Evolutionary conservation across 2,797 vertebrate genomes (phyloP).

Genomic region (Ibycter americanus): DNA sequence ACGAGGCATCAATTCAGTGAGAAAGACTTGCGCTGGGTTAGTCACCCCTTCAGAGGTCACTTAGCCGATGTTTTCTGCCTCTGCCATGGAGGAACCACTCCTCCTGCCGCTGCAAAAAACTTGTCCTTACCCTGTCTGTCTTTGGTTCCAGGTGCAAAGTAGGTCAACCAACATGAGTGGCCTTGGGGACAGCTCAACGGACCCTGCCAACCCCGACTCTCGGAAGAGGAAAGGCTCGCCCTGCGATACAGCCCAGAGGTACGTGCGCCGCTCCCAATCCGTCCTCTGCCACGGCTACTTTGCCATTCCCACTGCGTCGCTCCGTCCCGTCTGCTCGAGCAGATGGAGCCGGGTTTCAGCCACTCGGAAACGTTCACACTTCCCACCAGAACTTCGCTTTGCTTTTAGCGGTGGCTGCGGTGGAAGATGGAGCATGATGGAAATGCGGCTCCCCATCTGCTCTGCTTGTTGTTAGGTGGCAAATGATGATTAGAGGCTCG

Average conservation of each 20-base stretch:
- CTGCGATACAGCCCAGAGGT: constrained; percentile 93
- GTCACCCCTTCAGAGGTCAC: not conserved
- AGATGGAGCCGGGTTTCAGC: constrained; percentile 31
- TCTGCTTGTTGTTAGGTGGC: not conserved
- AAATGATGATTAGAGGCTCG: not conserved
- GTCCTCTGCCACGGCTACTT: not conserved
- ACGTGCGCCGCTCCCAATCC: not conserved
- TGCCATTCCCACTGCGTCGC: not conserved
- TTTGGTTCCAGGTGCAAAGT: constrained; percentile 80
- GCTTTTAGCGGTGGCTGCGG: constrained; percentile 29
- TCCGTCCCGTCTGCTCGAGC: constrained; percentile 36
- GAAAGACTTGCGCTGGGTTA: not conserved
- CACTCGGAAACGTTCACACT: constrained; percentile 41
- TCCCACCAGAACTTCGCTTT: constrained; percentile 48
- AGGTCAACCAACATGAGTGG: constrained; percentile 93
- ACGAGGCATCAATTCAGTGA: not conserved
- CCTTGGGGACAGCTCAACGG: constrained; percentile 89
- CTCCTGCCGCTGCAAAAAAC: not conserved
- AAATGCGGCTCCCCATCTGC: constrained; percentile 7
- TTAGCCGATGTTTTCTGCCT: not conserved
- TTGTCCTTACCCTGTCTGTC: not conserved
- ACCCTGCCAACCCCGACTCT: constrained; percentile 86
- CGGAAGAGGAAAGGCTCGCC: constrained; percentile 93
- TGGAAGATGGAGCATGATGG: constrained; percentile 61
- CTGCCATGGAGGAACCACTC: rapidly evolving